Base-by-base conservation (phyloP, 2,888 invertebrate genomes). In the Harpalus rubripes region DNA sequence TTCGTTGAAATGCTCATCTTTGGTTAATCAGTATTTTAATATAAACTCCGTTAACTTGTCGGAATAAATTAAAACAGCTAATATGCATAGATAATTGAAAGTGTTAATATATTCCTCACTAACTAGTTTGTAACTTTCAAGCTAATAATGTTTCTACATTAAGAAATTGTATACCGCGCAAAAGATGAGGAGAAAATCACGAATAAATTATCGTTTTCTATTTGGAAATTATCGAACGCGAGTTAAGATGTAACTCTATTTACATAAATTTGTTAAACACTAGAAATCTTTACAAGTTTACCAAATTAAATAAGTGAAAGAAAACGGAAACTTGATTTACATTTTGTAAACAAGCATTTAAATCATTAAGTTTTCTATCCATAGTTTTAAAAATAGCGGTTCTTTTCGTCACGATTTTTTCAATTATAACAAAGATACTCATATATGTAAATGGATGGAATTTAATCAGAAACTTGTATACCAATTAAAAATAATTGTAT, bases 11-110 rank as follows among this genome's bases (percentile, higher is more conserved):
- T 26, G 26, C 56, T 78, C 56, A 78, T 56, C 78, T 58, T 26
- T 41, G 52, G 18, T 74, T 52, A 78, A 26, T 58, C 58, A 78
- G 26, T 61, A 41, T 80, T 80, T 59, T 41, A 61, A 80, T 80
- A 59, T 80, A 39, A 80, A 78, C 78, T 58, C 56, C 78, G 61
- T 80, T 80, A 41, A 32, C 80, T 80, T 59, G 59, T 58, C n/a
- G 26, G 80, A 41, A 80, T 61, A 80, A 80, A 80, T 61, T 80
- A 80, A 61, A 80, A 61, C 59, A 80, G 80, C 80, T 80, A 80
- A 41, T 80, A 80, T 80, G 80, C 80, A 80, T 80, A 80, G 59
- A 80, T 59, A 80, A 80, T 80, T 80, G 61, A 80, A 80, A 80
- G 80, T 80, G 59, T 80, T 80, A 80, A 80, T 80, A 59, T 80